Percentiles rank a stretch among this genome's conserved stretches.
These are phyloP conservation scores for Lochmaea crataegi DNA, from an alignment of 2,888 invertebrate genomes.

Conservation along the genomic window DNA sequence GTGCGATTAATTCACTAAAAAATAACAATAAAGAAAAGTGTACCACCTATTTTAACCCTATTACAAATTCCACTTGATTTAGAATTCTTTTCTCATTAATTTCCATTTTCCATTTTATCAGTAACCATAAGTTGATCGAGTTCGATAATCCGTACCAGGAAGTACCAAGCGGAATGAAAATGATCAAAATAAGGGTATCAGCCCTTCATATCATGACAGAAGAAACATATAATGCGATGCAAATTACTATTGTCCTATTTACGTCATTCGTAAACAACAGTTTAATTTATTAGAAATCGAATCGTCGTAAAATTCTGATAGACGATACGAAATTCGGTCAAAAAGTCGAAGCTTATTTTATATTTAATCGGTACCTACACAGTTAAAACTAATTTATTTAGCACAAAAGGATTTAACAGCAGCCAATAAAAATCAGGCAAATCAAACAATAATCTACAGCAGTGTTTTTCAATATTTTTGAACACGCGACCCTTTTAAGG, in stretches of 20 bases:
- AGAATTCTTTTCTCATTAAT: constrained; percentile 10
- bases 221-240: background rate
- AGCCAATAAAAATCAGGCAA: too few species aligned
- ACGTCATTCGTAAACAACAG: background rate
- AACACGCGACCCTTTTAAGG: too few species aligned
- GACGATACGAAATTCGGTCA: too few species aligned
- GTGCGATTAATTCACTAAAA: background rate
- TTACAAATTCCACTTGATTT: background rate
- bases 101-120: background rate
- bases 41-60: background rate
- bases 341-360: background rate
- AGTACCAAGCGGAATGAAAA: constrained; percentile 24
- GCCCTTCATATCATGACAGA: constrained; percentile 6
- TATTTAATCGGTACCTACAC: background rate
- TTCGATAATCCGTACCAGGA: constrained; percentile 34
- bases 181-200: background rate
- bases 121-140: constrained; percentile 9
- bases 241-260: background rate
- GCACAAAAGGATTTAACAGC: too few species aligned
- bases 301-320: too few species aligned
- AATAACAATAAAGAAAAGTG: background rate
- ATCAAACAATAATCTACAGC: too few species aligned
- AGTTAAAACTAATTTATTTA: background rate
- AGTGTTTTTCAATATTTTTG: too few species aligned
- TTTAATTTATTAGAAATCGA: background rate